phyloP scores from a whole-genome alignment of 2,888 invertebrate species.

The Orthosia incerta region DNA sequence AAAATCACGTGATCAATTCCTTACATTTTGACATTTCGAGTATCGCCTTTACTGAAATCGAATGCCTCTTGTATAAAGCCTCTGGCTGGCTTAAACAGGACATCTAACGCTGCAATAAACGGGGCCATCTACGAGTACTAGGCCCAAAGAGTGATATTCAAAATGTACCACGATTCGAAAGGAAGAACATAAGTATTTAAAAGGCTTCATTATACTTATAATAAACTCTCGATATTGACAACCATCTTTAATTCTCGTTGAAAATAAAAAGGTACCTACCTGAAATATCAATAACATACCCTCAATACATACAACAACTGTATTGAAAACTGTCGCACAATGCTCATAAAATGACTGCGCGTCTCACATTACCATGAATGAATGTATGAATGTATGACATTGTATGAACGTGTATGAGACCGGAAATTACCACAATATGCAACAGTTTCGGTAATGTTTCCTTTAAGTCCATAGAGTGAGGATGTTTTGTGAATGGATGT shows the following conservation, averaged over 20 bases:
- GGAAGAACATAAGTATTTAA: too few relatives aligned
- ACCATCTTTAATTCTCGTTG: not conserved
- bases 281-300: slow-evolving; percentile 54
- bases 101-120: too few relatives aligned
- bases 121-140: too few relatives aligned
- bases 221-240: not conserved
- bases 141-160: too few relatives aligned
- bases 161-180: too few relatives aligned
- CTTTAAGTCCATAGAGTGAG: slow-evolving; percentile 6
- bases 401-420: slow-evolving; percentile 42
- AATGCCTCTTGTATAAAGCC: too few relatives aligned
- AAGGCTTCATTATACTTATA: too few relatives aligned
- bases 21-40: too few relatives aligned
- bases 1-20: too few relatives aligned
- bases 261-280: slow-evolving; percentile 16
- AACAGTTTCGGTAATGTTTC: slow-evolving; percentile 39
- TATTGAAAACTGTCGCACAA: slow-evolving; percentile 23
- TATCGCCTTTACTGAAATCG: too few relatives aligned
- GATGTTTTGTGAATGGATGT: slow-evolving; percentile 9
- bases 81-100: too few relatives aligned
- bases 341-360: slow-evolving; percentile 40
- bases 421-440: slow-evolving; percentile 54
- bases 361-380: slow-evolving; percentile 46
- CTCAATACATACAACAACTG: slow-evolving; percentile 31
- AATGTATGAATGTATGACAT: slow-evolving; percentile 24